phyloP scores from a whole-genome alignment of 2,888 invertebrate species.

The Drosophila ustulata region DNA sequence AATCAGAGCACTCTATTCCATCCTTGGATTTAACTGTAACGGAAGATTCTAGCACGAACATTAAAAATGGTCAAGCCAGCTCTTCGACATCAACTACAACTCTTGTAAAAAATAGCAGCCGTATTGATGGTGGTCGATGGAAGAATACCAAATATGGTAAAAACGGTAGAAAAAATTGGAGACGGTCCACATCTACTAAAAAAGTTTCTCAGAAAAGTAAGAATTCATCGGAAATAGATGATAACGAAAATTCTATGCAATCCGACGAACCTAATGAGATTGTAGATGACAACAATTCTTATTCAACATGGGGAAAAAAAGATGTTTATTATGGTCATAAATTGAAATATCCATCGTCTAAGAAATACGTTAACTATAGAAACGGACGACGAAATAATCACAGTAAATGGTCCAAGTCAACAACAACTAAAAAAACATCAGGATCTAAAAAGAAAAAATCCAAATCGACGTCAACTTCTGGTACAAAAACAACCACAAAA shows the following conservation, averaged over 20 bases:
- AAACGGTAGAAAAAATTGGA: slow-evolving; percentile 2
- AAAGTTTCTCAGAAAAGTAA: not conserved
- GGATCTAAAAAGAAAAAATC: not conserved
- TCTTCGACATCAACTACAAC: not conserved
- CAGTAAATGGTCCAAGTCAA: not conserved
- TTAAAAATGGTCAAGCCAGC: not conserved
- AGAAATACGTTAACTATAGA: slow-evolving; percentile 3
- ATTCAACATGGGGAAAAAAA: slow-evolving; percentile 1
- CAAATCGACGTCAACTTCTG: not conserved
- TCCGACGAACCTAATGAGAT: not conserved
- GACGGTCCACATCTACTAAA: not conserved
- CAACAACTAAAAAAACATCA: not conserved
- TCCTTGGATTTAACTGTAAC: not conserved
- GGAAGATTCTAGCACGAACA: not conserved
- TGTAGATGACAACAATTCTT: not conserved
- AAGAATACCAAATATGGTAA: slow-evolving; percentile 3
- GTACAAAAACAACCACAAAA: not conserved
- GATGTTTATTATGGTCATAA: not conserved
- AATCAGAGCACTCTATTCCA: slow-evolving; percentile 1
- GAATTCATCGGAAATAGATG: not conserved
- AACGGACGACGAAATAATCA: not conserved
- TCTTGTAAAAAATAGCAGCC: not conserved
- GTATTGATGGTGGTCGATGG: not conserved
- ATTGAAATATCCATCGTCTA: not conserved
- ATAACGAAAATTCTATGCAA: not conserved